phyloP scores from a whole-genome alignment of 35 echinoderm and acorn worm species.

The Ophiothrix spiculata region DNA sequence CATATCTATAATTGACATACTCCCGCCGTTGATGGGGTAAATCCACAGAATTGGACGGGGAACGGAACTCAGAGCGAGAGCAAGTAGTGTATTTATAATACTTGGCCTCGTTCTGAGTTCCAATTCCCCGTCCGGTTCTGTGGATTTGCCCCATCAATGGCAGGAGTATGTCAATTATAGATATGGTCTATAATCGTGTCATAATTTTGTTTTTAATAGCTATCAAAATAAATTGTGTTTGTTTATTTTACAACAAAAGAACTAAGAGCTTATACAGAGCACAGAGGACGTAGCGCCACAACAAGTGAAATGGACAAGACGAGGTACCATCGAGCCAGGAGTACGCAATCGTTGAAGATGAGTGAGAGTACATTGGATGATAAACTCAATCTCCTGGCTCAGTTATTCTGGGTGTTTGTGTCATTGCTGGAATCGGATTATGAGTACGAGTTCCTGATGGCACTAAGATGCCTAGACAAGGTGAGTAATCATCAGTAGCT shows the following conservation, averaged over 20 bases:
- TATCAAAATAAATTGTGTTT: not conserved
- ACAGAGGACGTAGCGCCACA: slow-evolving; percentile 71
- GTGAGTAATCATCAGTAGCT: too few relatives aligned
- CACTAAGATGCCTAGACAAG: slow-evolving; percentile 84
- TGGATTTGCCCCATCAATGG: too few relatives aligned
- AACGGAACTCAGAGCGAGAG: too few relatives aligned
- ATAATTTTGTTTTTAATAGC: too few relatives aligned
- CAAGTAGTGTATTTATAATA: too few relatives aligned
- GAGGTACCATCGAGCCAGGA: slow-evolving; percentile 61
- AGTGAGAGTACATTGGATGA: slow-evolving; percentile 82
- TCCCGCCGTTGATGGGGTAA: too few relatives aligned
- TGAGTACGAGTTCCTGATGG: slow-evolving; percentile 94
- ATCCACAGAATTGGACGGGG: too few relatives aligned
- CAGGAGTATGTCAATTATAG: too few relatives aligned
- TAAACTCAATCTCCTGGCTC: slow-evolving; percentile 58
- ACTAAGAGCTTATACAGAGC: slow-evolving; percentile 63
- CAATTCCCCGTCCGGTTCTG: too few relatives aligned
- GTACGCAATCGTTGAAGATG: slow-evolving; percentile 74
- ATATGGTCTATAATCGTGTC: not conserved
- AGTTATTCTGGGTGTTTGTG: slow-evolving; percentile 95
- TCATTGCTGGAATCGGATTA: slow-evolving; percentile 93
- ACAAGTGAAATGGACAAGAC: slow-evolving; percentile 76
- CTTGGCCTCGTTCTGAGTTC: too few relatives aligned
- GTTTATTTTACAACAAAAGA: slow-evolving; percentile 3
- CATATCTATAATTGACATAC: too few relatives aligned